Evolutionary conservation across 2,797 vertebrate genomes (phyloP).

Genomic region (Enteromius trimaculatus): DNA sequence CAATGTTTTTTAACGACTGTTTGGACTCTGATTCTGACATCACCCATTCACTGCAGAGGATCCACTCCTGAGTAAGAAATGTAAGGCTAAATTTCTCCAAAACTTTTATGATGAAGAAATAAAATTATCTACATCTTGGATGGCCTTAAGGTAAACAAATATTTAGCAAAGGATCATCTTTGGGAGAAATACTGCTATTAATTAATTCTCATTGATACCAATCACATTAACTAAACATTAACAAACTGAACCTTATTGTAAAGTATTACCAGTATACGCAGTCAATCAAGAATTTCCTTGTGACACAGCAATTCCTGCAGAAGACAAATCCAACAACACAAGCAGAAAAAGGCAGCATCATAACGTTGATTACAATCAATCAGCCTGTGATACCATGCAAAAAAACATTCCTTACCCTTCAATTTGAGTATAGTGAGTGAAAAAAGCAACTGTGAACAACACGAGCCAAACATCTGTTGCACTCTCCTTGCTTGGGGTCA

Average conservation of each 20-base stretch:
- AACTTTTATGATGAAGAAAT: not conserved
- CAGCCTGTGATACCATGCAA: not conserved
- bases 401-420: conserved; percentile 3
- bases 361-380: not conserved
- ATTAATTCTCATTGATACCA: not conserved
- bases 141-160: not conserved
- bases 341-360: not conserved
- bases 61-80: not conserved
- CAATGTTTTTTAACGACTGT: not conserved
- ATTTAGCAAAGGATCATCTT: not conserved
- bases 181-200: not conserved
- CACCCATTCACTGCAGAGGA: not conserved
- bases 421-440: not conserved
- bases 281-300: not conserved
- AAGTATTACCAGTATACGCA: not conserved
- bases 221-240: not conserved
- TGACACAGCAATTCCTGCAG: not conserved
- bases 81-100: not conserved
- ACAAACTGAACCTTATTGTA: not conserved
- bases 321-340: not conserved
- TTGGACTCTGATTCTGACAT: not conserved
- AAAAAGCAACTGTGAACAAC: conserved; percentile 4
- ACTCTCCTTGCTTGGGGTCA: conserved; percentile 35
- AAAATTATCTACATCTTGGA: not conserved
- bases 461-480: conserved; percentile 33